These are phyloP conservation scores for Gorsachius magnificus DNA, from an alignment of 2,797 vertebrate species.

Conservation along the genomic window DNA sequence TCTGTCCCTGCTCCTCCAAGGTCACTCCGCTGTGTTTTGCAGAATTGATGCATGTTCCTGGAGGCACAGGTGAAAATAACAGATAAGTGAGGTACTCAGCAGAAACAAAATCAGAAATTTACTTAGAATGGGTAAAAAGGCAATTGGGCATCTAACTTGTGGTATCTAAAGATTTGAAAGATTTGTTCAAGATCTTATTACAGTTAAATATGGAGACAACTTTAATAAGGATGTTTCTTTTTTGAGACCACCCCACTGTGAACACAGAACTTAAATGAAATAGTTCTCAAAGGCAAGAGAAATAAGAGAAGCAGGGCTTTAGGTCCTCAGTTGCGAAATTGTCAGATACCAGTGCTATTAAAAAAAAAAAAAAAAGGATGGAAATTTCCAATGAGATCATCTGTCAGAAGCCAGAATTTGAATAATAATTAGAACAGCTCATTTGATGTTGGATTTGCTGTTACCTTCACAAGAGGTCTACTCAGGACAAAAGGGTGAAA, in stretches of 20 bases:
- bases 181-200: neutral
- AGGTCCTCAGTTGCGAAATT: neutral
- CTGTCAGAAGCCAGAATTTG: neutral
- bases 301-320: neutral
- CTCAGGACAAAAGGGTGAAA: neutral
- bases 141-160: neutral
- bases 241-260: neutral
- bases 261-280: neutral
- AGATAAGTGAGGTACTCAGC: neutral
- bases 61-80: neutral
- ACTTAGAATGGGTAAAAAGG: neutral
- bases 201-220: neutral
- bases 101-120: neutral
- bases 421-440: neutral
- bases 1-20: neutral
- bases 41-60: neutral
- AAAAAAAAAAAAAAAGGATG: fast-evolving
- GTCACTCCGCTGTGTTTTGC: neutral
- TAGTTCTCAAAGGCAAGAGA: neutral
- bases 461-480: neutral
- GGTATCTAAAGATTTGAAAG: neutral
- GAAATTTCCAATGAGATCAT: neutral
- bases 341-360: neutral
- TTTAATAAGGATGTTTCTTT: neutral
- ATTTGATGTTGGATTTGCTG: neutral